Evolutionary conservation across 2,113 vertebrate genomes (phyloP), one percentile per base, ranked within the genome.

Genomic region (Thermophis baileyi): DNA sequence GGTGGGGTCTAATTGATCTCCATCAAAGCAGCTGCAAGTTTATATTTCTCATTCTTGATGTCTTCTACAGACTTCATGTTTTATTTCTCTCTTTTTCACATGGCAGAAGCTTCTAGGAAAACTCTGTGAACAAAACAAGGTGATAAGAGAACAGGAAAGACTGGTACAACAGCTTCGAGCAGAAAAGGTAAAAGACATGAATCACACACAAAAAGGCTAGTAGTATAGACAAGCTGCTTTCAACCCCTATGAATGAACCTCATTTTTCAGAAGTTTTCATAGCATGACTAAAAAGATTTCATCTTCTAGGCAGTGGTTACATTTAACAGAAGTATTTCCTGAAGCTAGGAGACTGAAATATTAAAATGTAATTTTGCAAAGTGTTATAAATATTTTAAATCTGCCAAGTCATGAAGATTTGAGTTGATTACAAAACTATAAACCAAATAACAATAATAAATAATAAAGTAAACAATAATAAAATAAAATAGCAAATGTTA

Each of bases 61-160:
- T 53, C 69, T 50, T 49, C 94, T 27, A 25, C 16, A 6, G 94
- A 85, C 92, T 63, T 92, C 12, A 22, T 3, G 1, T 89, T 3
- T 0, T 0, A 14, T 54, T 94, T 89, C 96, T 49, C 30, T 85
- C 25, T 85, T 57, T 16, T 25, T 49, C 89, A 0, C 93, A 89
- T 92, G 10, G 0, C 96, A 99, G 99, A 99, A 99, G 97, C 98
- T 99, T 85, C 97, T 99, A 97, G 98, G 98, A 87, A 98, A 98
- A 91, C 97, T 99, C 51, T 99, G 99, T 95, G 99, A 99, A 94
- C 99, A 99, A 97, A 99, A 98, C 96, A 98, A 98, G 88, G 98
- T 98, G 95, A 95, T 99, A 96, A 98, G 98, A 94, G 99, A 99
- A 91, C 99, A 99, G 85, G 99, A 99, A 94, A 97, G 98, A 88